Evolutionary conservation across 2,888 invertebrate genomes (phyloP), one percentile per base, ranked within the genome.

Genomic region (Amaurobius ferox): DNA sequence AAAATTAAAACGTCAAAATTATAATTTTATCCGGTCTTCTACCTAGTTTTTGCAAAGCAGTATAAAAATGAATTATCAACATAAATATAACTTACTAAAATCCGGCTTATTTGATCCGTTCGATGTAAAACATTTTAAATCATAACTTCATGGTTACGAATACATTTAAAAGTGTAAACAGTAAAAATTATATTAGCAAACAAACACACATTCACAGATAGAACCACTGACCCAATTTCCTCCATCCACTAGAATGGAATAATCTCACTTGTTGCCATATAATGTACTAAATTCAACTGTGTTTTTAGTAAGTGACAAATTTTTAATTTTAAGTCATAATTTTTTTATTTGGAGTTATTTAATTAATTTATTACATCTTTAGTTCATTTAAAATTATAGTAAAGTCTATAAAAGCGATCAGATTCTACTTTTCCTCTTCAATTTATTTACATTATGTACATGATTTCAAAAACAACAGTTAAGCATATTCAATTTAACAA

Each of bases 201-300:
- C 67, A 81, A 76, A 81, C 81, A 61, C 62, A 74, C 68, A 62
- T 70, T 76, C 70, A 35, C n/a, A 30, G 77, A 16, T 28, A 44
- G 70, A 71, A 77, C 77, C 61, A 83, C 83, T 83, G 83, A 83
- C 83, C 83, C 77, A 83, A 55, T 77, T 83, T 35, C 61, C 74
- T 40, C 70, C 61, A 67, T 77, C 35, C 77, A 83, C 74, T 61
- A 67, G 68, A 76, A 29, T 62, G 30, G 29, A 76, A 68, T n/a
- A 30, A 23, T 30, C 6, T 6, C 66, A 55, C 77, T 77, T 83
- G 83, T 77, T 83, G 83, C 83, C 83, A 55, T 55, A 55, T 16
- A 23, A n/a, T n/a, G n/a, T 55, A 3, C 23, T 23, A 55, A 55
- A 23, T 55, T 55, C 23, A 55, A 55, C 55, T n/a, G n/a, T n/a